Evolutionary conservation across 2,888 invertebrate species (phyloP).

Genomic region (Gnatocerus cornutus): DNA sequence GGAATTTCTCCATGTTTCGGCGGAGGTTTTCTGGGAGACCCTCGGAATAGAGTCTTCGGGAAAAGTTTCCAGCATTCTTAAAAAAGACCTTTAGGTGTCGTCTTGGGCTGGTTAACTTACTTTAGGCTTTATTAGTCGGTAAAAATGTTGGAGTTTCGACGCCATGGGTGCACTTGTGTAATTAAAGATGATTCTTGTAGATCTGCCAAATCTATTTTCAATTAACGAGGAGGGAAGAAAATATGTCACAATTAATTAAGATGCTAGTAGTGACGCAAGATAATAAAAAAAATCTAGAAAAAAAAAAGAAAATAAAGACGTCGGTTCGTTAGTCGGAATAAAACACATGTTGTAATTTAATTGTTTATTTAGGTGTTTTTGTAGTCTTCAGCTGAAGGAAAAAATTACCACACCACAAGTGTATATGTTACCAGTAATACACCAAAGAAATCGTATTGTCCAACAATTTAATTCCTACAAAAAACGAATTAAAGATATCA

Average conservation of each 20-base stretch:
- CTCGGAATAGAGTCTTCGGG: constrained; percentile 18
- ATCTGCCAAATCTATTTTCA: constrained; percentile 41
- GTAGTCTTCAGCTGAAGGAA: too few relatives aligned
- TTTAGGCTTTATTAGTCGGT: background rate
- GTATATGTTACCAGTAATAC: too few relatives aligned
- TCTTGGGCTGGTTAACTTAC: background rate
- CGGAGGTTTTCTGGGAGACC: constrained; percentile 40
- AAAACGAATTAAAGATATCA: background rate
- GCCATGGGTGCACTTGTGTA: constrained; percentile 16
- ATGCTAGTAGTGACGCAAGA: background rate
- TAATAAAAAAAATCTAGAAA: too few relatives aligned
- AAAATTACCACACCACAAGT: too few relatives aligned
- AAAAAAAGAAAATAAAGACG: too few relatives aligned
- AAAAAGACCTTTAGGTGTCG: too few relatives aligned
- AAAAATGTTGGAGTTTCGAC: background rate
- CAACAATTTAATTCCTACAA: too few relatives aligned
- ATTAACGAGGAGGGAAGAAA: constrained; percentile 9
- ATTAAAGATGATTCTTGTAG: constrained; percentile 9
- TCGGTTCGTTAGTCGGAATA: too few relatives aligned
- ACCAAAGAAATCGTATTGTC: too few relatives aligned
- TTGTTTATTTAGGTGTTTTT: too few relatives aligned
- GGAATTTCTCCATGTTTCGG: constrained; percentile 46
- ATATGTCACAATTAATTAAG: constrained; percentile 12
- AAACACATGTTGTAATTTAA: too few relatives aligned
- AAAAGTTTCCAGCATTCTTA: background rate